Base-by-base conservation (phyloP, 2,888 invertebrate species). In the Monoplex corrugatus region DNA sequence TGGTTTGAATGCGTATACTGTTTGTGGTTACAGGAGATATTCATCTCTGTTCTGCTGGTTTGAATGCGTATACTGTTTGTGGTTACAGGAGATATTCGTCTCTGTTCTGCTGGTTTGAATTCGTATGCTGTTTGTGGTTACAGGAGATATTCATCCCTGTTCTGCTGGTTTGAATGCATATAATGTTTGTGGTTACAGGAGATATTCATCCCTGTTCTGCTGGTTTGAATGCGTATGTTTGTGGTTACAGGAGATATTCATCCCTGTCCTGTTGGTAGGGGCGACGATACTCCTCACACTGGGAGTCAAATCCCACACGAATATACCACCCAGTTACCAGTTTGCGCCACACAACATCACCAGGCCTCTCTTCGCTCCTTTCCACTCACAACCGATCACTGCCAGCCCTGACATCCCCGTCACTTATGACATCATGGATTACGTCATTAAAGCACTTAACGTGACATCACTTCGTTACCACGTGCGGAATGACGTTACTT, bases 181-280 rank as follows among this genome's bases (percentile, higher is more conserved):
- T n/a, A n/a, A n/a, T n/a, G n/a, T n/a, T n/a, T n/a, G n/a, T n/a
- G n/a, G n/a, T n/a, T n/a, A n/a, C n/a, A n/a, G n/a, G n/a, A n/a
- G n/a, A n/a, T n/a, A n/a, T n/a, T n/a, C n/a, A n/a, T n/a, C n/a
- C n/a, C n/a, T n/a, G n/a, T n/a, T n/a, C n/a, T n/a, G n/a, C n/a
- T n/a, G n/a, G n/a, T n/a, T n/a, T n/a, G n/a, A n/a, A n/a, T n/a
- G n/a, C n/a, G n/a, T n/a, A n/a, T n/a, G n/a, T n/a, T n/a, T n/a
- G n/a, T n/a, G n/a, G 35, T 38, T 78, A 10, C 88, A 88, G 88
- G 88, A 88, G 68, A 16, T 72, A 16, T 35, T 89, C 10, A 32
- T 83, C 19, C 78, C 86, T n/a, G n/a, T 89, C 40, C 45, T 84
- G 63, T 40, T 87, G 43, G 80, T 84, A 23, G 43, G 44, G 57